These are phyloP conservation scores for Leptinotarsa tumamoca DNA, from an alignment of 2,888 invertebrate species.

Conservation along the genomic window DNA sequence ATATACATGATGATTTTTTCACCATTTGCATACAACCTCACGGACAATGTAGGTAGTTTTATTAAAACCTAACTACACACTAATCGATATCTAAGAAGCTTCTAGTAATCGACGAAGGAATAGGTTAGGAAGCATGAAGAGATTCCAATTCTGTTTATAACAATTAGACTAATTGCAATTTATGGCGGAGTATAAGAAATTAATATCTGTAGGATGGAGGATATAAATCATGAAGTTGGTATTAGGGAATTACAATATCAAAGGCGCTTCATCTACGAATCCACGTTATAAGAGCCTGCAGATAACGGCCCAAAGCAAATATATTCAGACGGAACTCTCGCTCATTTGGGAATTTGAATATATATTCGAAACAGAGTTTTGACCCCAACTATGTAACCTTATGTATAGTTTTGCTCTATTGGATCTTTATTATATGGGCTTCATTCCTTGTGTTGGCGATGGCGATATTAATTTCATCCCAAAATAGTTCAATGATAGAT, in stretches of 20 bases:
- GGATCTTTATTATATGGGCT: slow-evolving; percentile 55
- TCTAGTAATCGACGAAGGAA: slow-evolving; percentile 4
- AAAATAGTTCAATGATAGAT: not conserved
- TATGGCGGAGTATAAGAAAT: slow-evolving; percentile 51
- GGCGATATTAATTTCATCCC: slow-evolving; percentile 11
- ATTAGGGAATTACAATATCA: slow-evolving; percentile 66
- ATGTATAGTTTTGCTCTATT: slow-evolving; percentile 60
- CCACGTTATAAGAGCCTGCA: slow-evolving; percentile 61
- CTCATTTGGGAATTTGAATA: slow-evolving; percentile 66
- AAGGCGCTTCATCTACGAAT: slow-evolving; percentile 65
- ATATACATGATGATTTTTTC: too few relatives aligned
- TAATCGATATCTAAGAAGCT: not conserved
- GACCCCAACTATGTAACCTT: slow-evolving; percentile 56
- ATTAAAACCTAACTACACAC: not conserved
- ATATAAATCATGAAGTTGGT: slow-evolving; percentile 65
- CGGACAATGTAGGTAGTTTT: too few relatives aligned
- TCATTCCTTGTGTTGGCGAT: slow-evolving; percentile 11
- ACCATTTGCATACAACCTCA: too few relatives aligned
- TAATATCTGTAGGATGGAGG: slow-evolving; percentile 57
- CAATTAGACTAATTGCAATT: slow-evolving; percentile 55
- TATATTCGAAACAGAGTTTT: slow-evolving; percentile 60
- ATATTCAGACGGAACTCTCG: slow-evolving; percentile 59
- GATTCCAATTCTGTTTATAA: slow-evolving; percentile 39
- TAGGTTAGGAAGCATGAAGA: slow-evolving; percentile 20
- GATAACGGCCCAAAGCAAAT: slow-evolving; percentile 62